Percentiles rank a stretch among this genome's conserved stretches.
phyloP scores from a whole-genome alignment of 2,113 vertebrate species.

The Seriola quinqueradiata region DNA sequence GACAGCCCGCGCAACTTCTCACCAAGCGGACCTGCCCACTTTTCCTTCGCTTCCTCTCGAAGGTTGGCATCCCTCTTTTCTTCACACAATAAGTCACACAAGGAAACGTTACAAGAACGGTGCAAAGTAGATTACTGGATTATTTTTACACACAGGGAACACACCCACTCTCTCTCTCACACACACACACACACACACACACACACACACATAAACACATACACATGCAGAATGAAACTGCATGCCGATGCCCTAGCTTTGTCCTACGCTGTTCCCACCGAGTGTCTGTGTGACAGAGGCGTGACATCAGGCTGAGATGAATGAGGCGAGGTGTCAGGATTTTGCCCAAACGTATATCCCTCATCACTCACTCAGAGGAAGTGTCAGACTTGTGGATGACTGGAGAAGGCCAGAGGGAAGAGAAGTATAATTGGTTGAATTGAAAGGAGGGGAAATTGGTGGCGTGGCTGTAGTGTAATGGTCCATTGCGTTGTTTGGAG shows the following conservation, averaged over 20 bases:
- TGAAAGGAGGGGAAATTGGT: conserved; percentile 39
- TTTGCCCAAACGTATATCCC: conserved; percentile 30
- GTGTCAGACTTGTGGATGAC: conserved; percentile 53
- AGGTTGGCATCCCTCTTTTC: conserved; percentile 81
- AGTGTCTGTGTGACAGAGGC: conserved; percentile 15
- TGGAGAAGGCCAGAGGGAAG: conserved; percentile 28
- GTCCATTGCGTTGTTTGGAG: conserved; percentile 6
- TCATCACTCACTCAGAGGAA: conserved; percentile 63
- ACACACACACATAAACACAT: conserved; percentile 25
- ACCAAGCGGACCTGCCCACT: conserved; percentile 92
- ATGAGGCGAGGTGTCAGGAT: conserved; percentile 46
- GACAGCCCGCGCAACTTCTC: conserved; percentile 96
- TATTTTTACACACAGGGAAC: conserved; percentile 36
- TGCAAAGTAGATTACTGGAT: conserved; percentile 19
- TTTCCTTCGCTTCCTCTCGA: conserved; percentile 95
- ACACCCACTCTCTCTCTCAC: conserved; percentile 6
- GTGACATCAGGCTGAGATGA: conserved; percentile 56
- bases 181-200: conserved; percentile 15
- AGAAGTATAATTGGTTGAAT: conserved; percentile 49
- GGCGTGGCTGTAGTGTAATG: conserved; percentile 19
- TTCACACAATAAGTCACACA: conserved; percentile 45
- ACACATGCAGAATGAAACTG: conserved; percentile 2
- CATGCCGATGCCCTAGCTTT: not conserved
- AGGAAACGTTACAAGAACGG: not conserved
- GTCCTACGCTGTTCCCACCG: conserved; percentile 4